These are phyloP conservation scores for Plectrocnemia conspersa DNA, from an alignment of 1,140 invertebrate species.

Conservation along the genomic window DNA sequence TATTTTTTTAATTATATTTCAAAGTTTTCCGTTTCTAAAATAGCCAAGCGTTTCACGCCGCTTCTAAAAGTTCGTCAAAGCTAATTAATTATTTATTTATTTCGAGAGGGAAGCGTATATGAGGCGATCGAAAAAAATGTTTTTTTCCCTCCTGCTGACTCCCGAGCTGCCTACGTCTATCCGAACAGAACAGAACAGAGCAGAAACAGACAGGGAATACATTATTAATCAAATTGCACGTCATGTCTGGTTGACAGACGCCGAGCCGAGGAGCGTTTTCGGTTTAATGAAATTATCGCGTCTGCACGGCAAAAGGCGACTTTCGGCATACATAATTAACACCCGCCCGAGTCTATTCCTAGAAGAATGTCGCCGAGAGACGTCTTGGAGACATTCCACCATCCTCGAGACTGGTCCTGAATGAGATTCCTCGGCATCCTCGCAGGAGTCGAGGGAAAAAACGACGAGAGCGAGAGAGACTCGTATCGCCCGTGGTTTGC, in stretches of 20 bases:
- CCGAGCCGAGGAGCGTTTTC: slow-evolving; percentile 4
- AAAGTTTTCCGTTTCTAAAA: no score
- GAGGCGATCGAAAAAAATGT: no score
- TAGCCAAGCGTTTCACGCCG: no score
- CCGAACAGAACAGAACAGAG: neutral
- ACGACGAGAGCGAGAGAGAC: slow-evolving; percentile 9
- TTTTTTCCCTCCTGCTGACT: neutral
- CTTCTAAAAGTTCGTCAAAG: no score
- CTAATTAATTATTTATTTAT: no score
- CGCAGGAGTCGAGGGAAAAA: slow-evolving; percentile 2
- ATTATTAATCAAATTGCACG: slow-evolving; percentile 21
- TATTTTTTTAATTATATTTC: no score
- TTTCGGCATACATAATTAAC: slow-evolving; percentile 26
- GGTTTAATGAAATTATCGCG: neutral
- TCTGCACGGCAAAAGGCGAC: neutral
- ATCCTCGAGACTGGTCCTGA: slow-evolving; percentile 8
- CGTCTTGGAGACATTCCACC: slow-evolving; percentile 20
- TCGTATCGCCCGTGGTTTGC: slow-evolving; percentile 14
- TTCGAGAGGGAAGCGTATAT: no score
- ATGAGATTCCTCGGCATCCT: slow-evolving; percentile 19
- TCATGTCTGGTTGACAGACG: slow-evolving; percentile 2
- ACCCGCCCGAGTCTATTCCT: slow-evolving; percentile 21
- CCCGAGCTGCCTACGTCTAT: neutral
- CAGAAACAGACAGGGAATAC: neutral
- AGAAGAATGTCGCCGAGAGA: slow-evolving; percentile 29